Evolutionary conservation across 2,797 vertebrate species (phyloP).

Genomic region (Catharus ustulatus): DNA sequence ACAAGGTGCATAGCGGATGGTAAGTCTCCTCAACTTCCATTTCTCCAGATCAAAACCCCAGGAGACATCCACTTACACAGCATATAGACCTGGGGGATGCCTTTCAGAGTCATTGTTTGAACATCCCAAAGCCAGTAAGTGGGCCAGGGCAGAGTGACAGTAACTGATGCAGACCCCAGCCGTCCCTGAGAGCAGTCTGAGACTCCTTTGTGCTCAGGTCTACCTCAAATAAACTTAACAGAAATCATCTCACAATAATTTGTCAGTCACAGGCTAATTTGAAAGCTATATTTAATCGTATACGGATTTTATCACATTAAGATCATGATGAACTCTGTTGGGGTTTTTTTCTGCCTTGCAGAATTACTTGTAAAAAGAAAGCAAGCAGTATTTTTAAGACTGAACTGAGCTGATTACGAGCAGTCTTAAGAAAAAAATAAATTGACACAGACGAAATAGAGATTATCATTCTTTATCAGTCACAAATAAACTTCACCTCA

Average conservation of each 20-base stretch:
- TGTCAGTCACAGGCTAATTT: neutral
- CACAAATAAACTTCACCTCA: constrained; percentile 38
- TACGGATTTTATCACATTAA: neutral
- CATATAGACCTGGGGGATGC: accelerated
- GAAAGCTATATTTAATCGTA: neutral
- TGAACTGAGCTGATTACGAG: neutral
- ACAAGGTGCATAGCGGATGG: accelerated
- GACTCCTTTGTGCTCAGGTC: neutral
- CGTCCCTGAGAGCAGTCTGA: neutral
- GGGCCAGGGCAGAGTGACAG: neutral
- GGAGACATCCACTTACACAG: neutral
- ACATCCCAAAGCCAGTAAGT: neutral
- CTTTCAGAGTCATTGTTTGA: neutral
- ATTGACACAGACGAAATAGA: neutral
- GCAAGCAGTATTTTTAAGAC: neutral
- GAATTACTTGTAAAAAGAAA: neutral
- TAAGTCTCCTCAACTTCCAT: neutral
- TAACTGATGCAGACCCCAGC: neutral
- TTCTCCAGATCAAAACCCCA: neutral
- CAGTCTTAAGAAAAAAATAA: neutral
- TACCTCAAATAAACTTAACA: neutral
- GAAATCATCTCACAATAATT: neutral
- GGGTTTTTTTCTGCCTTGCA: neutral
- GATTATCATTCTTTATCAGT: constrained; percentile 45
- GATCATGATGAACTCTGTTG: neutral